Percentiles rank a stretch among this genome's conserved stretches.
Evolutionary conservation across 2,888 invertebrate species (phyloP).

Genomic region (Cremastinae sp.): DNA sequence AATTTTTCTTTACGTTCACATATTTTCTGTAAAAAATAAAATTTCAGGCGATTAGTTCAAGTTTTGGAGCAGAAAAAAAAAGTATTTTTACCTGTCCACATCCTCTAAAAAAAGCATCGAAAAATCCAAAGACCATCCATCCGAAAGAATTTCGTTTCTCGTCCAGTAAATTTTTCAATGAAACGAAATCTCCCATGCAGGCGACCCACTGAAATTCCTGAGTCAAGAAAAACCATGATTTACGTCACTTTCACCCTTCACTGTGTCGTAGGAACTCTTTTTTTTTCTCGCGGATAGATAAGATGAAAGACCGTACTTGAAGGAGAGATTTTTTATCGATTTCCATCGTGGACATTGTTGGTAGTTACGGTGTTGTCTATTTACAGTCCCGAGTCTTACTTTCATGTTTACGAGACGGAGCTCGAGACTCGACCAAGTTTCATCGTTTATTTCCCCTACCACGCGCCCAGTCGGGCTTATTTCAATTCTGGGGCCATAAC

Average conservation of each 20-base stretch:
- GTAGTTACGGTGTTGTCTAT: constrained; percentile 18
- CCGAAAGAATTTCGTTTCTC: constrained; percentile 63
- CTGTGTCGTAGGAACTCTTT: neutral
- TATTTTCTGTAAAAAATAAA: too few relatives aligned
- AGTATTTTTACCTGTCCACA: constrained; percentile 74
- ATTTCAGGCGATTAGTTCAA: neutral
- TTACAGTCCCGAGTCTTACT: constrained; percentile 18
- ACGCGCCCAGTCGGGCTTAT: constrained; percentile 6
- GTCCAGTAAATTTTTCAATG: constrained; percentile 69
- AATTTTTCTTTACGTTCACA: too few relatives aligned
- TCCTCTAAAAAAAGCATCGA: constrained; percentile 77
- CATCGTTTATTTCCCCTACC: constrained; percentile 29
- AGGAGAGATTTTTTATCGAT: constrained; percentile 25
- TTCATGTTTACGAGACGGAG: constrained; percentile 36
- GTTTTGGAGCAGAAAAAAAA: neutral
- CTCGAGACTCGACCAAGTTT: constrained; percentile 2
- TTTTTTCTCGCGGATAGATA: neutral
- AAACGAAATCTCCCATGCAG: constrained; percentile 74
- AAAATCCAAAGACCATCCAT: constrained; percentile 73
- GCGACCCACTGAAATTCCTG: constrained; percentile 69
- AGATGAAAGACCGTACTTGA: constrained; percentile 16
- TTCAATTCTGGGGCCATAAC: constrained; percentile 4
- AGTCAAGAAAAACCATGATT: constrained; percentile 20
- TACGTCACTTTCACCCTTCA: constrained; percentile 9
- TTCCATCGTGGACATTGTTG: constrained; percentile 42